Percentiles rank a stretch among this genome's conserved stretches.
Conservation (phyloP, 2,113 vertebrate species). For the Globicephala melas region DNA sequence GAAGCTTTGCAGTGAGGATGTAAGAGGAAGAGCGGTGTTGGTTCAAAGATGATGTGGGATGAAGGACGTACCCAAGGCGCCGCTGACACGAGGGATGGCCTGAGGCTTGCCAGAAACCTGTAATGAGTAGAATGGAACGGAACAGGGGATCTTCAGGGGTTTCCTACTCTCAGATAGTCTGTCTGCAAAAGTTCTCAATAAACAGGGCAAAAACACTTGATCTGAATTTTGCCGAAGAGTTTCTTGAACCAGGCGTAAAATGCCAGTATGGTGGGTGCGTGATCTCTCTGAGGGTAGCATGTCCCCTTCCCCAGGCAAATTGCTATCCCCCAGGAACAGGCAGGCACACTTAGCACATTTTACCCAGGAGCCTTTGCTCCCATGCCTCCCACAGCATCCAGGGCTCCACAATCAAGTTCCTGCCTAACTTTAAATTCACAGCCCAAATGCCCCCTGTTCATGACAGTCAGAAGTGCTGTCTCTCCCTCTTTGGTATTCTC, state of each 20-base stretch:
- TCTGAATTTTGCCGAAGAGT: not conserved
- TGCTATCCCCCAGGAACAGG: fast-evolving
- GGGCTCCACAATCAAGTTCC: not conserved
- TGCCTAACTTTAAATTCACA: not conserved
- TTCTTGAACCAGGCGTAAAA: not conserved
- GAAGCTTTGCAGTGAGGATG: not conserved
- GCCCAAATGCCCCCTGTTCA: not conserved
- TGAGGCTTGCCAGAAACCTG: not conserved
- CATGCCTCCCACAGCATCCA: fast-evolving
- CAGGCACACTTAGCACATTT: fast-evolving
- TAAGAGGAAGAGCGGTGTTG: not conserved
- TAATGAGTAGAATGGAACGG: not conserved
- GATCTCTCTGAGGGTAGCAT: fast-evolving
- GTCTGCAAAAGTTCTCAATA: not conserved
- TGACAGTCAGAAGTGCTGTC: not conserved
- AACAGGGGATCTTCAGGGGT: fast-evolving
- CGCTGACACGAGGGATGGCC: fast-evolving
- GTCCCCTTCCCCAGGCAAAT: not conserved
- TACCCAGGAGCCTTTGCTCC: not conserved
- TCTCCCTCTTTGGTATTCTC: not conserved
- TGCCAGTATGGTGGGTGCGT: fast-evolving
- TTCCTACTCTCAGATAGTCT: not conserved
- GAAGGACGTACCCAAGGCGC: not conserved
- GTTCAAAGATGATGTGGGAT: not conserved
- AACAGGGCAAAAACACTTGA: not conserved